Base-by-base conservation (phyloP, 1,140 invertebrate species). In the Drosophila pruinosa region DNA sequence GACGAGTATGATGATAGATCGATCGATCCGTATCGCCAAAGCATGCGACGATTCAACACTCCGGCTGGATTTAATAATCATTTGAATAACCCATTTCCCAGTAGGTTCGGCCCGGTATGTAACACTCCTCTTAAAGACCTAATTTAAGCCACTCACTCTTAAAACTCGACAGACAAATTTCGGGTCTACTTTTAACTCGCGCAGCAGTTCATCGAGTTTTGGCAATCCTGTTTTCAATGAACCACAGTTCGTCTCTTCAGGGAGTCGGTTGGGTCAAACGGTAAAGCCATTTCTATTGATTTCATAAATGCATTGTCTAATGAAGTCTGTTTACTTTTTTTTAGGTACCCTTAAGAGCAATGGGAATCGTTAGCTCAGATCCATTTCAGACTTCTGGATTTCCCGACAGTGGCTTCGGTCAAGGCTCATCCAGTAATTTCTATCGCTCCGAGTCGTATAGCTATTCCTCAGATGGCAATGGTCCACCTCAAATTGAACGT, bases 371-470 rank as follows among this genome's bases (percentile, higher is more conserved):
- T 14, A 34, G 21, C 15, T 43, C 1, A 15, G 17, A 36, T 43
- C 45, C 15, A 3, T 5, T n/a, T n/a, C n/a, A n/a, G n/a, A n/a
- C n/a, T n/a, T n/a, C n/a, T 12, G 34, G 43, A 1, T 50, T 50
- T 17, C 12, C n/a, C 8, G 26, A 14, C 4, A 17, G 15, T 15
- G 22, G 31, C 10, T 62, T 64, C 3, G 36, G 8, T 6, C 43
- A 10, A 7, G 45, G 50, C 7, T 56, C 68, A 2, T 63, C 61
- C 3, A 71, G 45, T 17, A 80, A 77, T 26, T 85, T 71, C 12
- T 45, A 48, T 17, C 81, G 81, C 4, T 62, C 73, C 0, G 77
- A 86, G 14, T 81, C 82, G 0, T 85, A 71, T 17, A 86, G 81
- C 24, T 77, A 22, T 28, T 34, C 1, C 7, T 86, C 81, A 0